Evolutionary conservation across 2,888 invertebrate species (phyloP).

Genomic region (Caradrina kadenii): DNA sequence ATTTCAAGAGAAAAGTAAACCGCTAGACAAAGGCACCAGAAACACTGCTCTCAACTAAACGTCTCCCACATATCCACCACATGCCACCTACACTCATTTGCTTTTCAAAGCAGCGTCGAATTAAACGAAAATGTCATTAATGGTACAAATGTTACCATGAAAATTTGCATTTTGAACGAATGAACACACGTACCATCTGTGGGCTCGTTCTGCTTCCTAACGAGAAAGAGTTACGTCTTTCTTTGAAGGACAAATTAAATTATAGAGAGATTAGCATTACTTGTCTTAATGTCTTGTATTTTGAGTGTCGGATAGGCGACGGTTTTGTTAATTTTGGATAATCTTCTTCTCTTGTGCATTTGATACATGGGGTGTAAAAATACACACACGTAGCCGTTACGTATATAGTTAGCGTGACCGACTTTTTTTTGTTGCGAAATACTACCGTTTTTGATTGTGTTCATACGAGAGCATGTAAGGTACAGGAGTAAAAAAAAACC

Average conservation of each 20-base stretch:
- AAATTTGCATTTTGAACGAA: conserved; percentile 64
- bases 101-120: conserved; percentile 51
- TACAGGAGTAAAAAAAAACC: too few species aligned
- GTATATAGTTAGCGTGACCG: too few species aligned
- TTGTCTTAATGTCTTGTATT: conserved; percentile 22
- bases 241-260: conserved; percentile 44
- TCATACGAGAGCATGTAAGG: too few species aligned
- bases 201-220: conserved; percentile 43
- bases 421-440: too few species aligned
- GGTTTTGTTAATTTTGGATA: conserved; percentile 15
- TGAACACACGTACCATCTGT: conserved; percentile 49
- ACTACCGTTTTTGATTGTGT: too few species aligned
- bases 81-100: conserved; percentile 46
- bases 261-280: conserved; percentile 49
- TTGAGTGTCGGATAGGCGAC: neutral
- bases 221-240: conserved; percentile 34
- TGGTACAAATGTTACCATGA: conserved; percentile 45
- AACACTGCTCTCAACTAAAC: conserved; percentile 32
- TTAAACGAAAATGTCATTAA: conserved; percentile 64
- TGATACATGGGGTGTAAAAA: too few species aligned
- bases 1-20: neutral
- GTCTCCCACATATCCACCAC: conserved; percentile 29
- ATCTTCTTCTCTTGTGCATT: neutral
- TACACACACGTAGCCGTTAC: too few species aligned
- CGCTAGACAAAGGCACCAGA: conserved; percentile 14